Evolutionary conservation across 2,797 vertebrate genomes (phyloP), one percentile per base, ranked within the genome.

Genomic region (Todus mexicanus): DNA sequence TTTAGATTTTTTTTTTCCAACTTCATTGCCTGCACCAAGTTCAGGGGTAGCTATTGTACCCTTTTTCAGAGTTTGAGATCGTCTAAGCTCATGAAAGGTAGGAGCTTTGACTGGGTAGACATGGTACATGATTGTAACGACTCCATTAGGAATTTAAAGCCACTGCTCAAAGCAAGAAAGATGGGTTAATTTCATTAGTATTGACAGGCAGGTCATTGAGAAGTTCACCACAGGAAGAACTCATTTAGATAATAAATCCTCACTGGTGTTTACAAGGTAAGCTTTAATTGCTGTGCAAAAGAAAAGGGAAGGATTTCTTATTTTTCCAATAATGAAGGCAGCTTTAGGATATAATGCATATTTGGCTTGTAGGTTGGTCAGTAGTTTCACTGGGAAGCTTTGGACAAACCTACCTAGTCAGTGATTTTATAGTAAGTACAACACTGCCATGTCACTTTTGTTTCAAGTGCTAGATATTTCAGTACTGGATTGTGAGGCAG

Each of bases 161-260:
- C 45, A 66, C 33, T 89, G 47, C 81, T 95, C 89, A 91, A 75
- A 90, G 88, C 72, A 61, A 84, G 86, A 93, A 90, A 81, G 82
- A 61, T 92, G 61, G n/a, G 79, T 53, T 95, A 88, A 87, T 96
- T 90, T 89, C 64, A 91, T 94, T 92, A 87, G 73, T 91, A 81
- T 94, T 94, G 95, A 71, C 84, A 82, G 59, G 54, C n/a, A 87
- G 69, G 89, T 91, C 61, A 69, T 12, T 88, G 75, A 85, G 63
- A 85, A 74, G 40, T 81, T 93, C 63, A 57, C 68, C 71, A 56
- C 3, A 17, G 76, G 59, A 96, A 56, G 61, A 89, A 87, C 27
- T 76, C 8, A 81, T 87, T 85, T 94, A 65, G 77, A 26, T 71
- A 75, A 73, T 70, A 96, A 92, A 91, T 93, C 40, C 77, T 92